phyloP scores from a whole-genome alignment of 2,888 invertebrate genomes.

The Pristionchus fissidentatus region DNA sequence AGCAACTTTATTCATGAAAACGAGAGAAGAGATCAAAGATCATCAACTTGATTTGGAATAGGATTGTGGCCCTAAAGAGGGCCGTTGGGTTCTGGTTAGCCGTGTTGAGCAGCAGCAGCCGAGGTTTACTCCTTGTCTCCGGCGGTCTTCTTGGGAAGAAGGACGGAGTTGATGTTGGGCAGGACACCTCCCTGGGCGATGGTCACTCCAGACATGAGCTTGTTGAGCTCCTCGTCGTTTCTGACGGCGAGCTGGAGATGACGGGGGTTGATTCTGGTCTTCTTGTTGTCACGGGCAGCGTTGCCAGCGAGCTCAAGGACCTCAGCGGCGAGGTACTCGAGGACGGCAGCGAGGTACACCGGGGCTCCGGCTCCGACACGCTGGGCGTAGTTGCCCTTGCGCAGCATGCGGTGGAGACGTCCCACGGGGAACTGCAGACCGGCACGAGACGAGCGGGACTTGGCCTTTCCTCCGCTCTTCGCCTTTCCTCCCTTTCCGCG shows the following conservation, averaged over 20 bases:
- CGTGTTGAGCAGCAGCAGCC: background rate
- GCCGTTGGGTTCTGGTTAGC: conserved; percentile 61
- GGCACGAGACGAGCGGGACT: conserved; percentile 72
- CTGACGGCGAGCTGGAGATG: conserved; percentile 66
- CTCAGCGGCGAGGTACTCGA: conserved; percentile 72
- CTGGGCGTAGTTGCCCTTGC: conserved; percentile 71
- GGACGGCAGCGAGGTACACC: conserved; percentile 69
- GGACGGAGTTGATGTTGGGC: conserved; percentile 74
- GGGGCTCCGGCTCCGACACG: conserved; percentile 71
- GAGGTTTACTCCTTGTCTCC: conserved; percentile 58
- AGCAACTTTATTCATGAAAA: too few species aligned
- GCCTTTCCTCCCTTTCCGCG: conserved; percentile 86
- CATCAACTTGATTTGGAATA: conserved; percentile 29
- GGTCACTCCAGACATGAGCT: conserved; percentile 81
- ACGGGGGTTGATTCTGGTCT: conserved; percentile 77
- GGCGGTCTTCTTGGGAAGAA: conserved; percentile 74
- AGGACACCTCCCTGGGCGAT: conserved; percentile 88
- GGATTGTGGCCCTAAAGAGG: conserved; percentile 67
- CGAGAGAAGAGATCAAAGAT: too few species aligned
- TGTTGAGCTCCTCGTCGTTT: conserved; percentile 69
- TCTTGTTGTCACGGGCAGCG: conserved; percentile 78
- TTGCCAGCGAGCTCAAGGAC: conserved; percentile 77
- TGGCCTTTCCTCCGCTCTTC: conserved; percentile 66
- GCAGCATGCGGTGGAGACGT: conserved; percentile 73
- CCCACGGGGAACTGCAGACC: conserved; percentile 75